Evolutionary conservation across 2,888 invertebrate genomes (phyloP).

Genomic region (Drosophila quinaria): DNA sequence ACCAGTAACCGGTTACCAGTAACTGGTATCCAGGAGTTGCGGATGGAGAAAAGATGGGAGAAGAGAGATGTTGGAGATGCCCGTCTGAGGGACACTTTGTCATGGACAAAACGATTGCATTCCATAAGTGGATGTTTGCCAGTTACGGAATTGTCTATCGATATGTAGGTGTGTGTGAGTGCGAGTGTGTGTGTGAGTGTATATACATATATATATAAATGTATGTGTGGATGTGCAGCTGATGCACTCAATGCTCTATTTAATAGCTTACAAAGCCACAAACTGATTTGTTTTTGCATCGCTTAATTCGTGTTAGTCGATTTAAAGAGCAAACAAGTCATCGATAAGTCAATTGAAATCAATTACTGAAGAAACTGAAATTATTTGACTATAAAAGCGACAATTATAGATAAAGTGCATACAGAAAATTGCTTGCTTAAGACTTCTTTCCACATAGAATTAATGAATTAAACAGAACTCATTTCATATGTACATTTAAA

Average conservation of each 20-base stretch:
- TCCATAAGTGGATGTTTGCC: slow-evolving; percentile 21
- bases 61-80: not conserved
- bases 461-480: too few relatives aligned
- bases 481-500: too few relatives aligned
- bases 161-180: not conserved
- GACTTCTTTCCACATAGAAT: too few relatives aligned
- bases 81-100: slow-evolving; percentile 20
- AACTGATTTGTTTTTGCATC: slow-evolving; percentile 12
- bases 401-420: not conserved
- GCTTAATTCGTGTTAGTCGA: slow-evolving; percentile 3
- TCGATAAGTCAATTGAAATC: slow-evolving; percentile 9
- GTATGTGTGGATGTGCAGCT: not conserved
- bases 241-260: not conserved
- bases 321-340: not conserved
- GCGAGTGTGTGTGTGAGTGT: not conserved
- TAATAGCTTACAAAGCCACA: slow-evolving; percentile 13
- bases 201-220: not conserved
- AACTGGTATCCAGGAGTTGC: not conserved
- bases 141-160: slow-evolving; percentile 2
- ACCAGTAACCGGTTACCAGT: not conserved
- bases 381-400: not conserved
- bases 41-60: too few relatives aligned
- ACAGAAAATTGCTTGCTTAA: not conserved
- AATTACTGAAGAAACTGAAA: not conserved
- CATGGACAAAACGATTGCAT: slow-evolving; percentile 14